A percentile compares a stretch with the other conserved stretches of the same genome.
Conservation (phyloP, 2,113 vertebrate genomes). For the Penelope pileata region DNA sequence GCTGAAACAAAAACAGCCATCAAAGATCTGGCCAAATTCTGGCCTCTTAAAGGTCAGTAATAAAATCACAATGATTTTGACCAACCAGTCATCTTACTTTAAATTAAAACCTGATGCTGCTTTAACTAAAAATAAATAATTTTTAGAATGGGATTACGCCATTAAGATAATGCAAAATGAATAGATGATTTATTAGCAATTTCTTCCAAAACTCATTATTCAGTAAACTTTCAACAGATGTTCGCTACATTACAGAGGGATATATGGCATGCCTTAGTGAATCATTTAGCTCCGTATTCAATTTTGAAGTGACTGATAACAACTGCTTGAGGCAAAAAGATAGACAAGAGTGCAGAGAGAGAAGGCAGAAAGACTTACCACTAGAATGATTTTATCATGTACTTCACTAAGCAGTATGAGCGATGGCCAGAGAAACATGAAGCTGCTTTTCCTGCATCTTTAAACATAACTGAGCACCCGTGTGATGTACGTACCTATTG, state of each 20-base stretch:
- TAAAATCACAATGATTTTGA: neutral
- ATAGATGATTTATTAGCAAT: neutral
- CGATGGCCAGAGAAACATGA: neutral
- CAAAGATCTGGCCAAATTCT: neutral
- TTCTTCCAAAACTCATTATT: neutral
- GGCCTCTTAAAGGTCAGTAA: neutral
- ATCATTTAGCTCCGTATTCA: neutral
- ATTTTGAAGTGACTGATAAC: neutral
- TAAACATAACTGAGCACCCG: neutral
- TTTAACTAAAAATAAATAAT: neutral
- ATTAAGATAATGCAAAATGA: neutral
- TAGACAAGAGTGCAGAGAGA: neutral
- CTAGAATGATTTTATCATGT: neutral
- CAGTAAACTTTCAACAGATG: neutral
- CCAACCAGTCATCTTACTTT: neutral
- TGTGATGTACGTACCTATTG: neutral
- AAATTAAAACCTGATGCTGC: neutral
- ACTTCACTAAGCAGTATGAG: neutral
- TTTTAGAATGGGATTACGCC: neutral
- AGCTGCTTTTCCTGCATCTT: neutral
- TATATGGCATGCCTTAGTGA: neutral
- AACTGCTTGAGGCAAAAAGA: neutral
- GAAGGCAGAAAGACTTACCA: neutral
- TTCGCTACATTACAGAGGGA: neutral
- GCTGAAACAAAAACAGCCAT: neutral